phyloP scores from a whole-genome alignment of 2,797 vertebrate genomes.

The Prionace glauca region DNA sequence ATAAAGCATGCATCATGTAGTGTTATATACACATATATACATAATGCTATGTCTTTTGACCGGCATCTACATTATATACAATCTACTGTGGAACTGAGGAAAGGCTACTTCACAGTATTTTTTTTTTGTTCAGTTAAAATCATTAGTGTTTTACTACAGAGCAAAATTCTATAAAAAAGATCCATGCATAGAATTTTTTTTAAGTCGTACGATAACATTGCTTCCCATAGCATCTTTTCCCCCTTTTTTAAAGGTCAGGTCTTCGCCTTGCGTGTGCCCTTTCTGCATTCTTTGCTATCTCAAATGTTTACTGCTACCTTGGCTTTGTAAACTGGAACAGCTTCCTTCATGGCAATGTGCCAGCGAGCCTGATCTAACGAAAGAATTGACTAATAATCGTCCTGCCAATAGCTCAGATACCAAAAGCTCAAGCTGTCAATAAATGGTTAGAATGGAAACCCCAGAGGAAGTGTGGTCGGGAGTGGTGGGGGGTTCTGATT shows the following conservation, averaged over 20 bases:
- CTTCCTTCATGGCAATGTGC: not conserved
- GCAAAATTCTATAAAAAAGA: constrained; percentile 37
- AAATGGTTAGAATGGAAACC: not conserved
- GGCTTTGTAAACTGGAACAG: not conserved
- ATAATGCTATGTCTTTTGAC: not conserved
- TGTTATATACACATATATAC: constrained; percentile 36
- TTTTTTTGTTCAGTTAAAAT: constrained; percentile 34
- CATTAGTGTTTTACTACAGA: constrained; percentile 37
- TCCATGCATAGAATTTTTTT: constrained; percentile 36
- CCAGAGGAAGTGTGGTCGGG: not conserved
- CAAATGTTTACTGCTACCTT: not conserved
- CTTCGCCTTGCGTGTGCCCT: not conserved
- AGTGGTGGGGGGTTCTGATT: not conserved
- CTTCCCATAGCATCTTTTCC: constrained; percentile 17
- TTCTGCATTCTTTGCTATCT: not conserved
- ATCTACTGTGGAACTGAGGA: constrained; percentile 35
- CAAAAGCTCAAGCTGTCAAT: not conserved
- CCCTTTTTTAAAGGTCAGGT: constrained; percentile 17
- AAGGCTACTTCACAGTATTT: constrained; percentile 37
- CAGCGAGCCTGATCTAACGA: not conserved
- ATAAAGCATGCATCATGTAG: constrained; percentile 34
- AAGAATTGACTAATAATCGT: not conserved
- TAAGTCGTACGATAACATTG: constrained; percentile 23
- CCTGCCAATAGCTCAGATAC: not conserved
- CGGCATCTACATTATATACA: constrained; percentile 37